Percentiles rank a stretch among this genome's conserved stretches.
Evolutionary conservation across 2,888 invertebrate species (phyloP).

Genomic region (Sthenelais limicola): DNA sequence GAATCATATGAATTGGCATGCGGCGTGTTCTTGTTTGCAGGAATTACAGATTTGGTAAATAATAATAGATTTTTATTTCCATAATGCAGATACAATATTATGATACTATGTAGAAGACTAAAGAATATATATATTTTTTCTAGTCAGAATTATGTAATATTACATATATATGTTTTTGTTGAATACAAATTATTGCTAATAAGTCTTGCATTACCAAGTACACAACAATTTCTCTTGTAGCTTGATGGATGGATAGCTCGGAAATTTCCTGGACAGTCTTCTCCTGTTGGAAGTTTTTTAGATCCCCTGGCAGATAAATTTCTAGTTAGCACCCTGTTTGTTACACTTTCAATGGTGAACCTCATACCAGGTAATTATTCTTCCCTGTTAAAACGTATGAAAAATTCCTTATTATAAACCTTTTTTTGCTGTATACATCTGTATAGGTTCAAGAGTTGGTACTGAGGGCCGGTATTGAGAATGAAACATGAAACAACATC

Average conservation of each 20-base stretch:
- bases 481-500: no score
- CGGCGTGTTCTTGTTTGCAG: slow-evolving; percentile 87
- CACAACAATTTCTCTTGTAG: slow-evolving; percentile 73
- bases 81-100: background rate
- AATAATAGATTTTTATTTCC: background rate
- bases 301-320: slow-evolving; percentile 98
- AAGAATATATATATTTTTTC: background rate
- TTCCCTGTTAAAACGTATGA: no score
- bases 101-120: background rate
- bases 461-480: no score
- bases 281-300: slow-evolving; percentile 93
- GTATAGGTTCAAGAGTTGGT: no score
- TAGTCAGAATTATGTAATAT: background rate
- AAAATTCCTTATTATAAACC: no score
- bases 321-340: slow-evolving; percentile 88
- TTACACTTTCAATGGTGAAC: slow-evolving; percentile 87
- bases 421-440: no score
- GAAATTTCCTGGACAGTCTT: slow-evolving; percentile 90
- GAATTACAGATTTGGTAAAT: slow-evolving; percentile 89
- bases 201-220: background rate
- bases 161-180: background rate
- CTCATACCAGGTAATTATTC: slow-evolving; percentile 82
- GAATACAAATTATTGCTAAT: background rate
- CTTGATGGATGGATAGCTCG: slow-evolving; percentile 97
- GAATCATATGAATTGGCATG: slow-evolving; percentile 85